A percentile compares a stretch with the other conserved stretches of the same genome.
These are phyloP conservation scores for Zelleria hepariella DNA, from an alignment of 2,888 invertebrate genomes.

Conservation along the genomic window DNA sequence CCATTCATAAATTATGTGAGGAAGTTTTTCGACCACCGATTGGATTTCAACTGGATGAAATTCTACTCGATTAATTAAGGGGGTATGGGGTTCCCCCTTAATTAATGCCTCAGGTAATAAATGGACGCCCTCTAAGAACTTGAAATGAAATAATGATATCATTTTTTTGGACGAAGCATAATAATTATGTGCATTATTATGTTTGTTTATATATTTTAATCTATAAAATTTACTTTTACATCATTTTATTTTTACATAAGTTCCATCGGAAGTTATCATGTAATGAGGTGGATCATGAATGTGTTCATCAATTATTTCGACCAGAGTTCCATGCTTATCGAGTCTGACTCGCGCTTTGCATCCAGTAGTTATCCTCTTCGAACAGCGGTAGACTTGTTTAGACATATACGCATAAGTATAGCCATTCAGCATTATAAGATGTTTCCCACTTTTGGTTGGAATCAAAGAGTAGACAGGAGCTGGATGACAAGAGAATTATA, in stretches of 20 bases:
- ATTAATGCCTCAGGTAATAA: too few species aligned
- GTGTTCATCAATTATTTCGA: conserved; percentile 4
- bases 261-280: not conserved
- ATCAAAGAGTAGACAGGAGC: too few species aligned
- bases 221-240: not conserved
- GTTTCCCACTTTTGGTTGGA: not conserved
- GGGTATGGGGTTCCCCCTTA: too few species aligned
- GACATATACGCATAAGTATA: not conserved
- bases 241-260: not conserved
- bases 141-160: too few species aligned
- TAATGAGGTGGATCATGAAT: conserved; percentile 11
- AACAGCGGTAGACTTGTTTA: conserved; percentile 10
- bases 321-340: not conserved
- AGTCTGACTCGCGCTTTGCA: conserved; percentile 7
- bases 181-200: too few species aligned
- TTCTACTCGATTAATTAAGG: too few species aligned
- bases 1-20: too few species aligned
- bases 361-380: conserved; percentile 10
- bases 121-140: too few species aligned
- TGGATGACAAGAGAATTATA: too few species aligned
- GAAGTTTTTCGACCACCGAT: too few species aligned
- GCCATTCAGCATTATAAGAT: conserved; percentile 3
- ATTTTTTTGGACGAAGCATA: too few species aligned
- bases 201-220: not conserved
- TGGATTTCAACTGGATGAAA: too few species aligned